Conservation (phyloP, 2,888 invertebrate species). For the Diachrysia chrysitis region DNA sequence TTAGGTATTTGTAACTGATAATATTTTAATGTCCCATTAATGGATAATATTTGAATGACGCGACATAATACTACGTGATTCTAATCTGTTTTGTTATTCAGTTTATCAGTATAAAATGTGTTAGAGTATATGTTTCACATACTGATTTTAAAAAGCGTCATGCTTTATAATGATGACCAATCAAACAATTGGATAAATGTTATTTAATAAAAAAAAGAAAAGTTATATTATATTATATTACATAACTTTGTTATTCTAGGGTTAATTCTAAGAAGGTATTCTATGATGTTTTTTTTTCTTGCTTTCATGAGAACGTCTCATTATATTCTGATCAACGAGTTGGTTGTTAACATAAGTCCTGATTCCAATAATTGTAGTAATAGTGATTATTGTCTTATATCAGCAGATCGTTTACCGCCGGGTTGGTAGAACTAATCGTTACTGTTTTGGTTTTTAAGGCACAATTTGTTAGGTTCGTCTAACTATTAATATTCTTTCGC, state of each 20-base stretch:
- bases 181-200: neutral
- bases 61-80: neutral
- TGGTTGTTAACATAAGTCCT: neutral
- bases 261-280: neutral
- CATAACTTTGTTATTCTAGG: neutral
- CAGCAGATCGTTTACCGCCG: neutral
- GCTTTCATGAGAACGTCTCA: neutral
- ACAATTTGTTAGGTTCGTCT: constrained; percentile 34
- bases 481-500: constrained; percentile 41
- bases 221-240: too few species aligned
- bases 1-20: constrained; percentile 25
- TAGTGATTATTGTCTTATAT: neutral
- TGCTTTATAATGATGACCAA: neutral
- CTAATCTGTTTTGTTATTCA: constrained; percentile 15
- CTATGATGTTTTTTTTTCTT: neutral
- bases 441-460: constrained; percentile 24
- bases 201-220: too few species aligned
- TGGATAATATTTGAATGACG: constrained; percentile 29
- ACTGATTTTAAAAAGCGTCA: neutral
- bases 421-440: neutral
- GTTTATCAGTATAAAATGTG: neutral
- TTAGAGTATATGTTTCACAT: neutral
- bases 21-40: constrained; percentile 27
- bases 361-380: neutral
- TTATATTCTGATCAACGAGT: neutral